Conservation (phyloP, 92 coral and sea anemone species). For the Isaurus tuberculatus region DNA sequence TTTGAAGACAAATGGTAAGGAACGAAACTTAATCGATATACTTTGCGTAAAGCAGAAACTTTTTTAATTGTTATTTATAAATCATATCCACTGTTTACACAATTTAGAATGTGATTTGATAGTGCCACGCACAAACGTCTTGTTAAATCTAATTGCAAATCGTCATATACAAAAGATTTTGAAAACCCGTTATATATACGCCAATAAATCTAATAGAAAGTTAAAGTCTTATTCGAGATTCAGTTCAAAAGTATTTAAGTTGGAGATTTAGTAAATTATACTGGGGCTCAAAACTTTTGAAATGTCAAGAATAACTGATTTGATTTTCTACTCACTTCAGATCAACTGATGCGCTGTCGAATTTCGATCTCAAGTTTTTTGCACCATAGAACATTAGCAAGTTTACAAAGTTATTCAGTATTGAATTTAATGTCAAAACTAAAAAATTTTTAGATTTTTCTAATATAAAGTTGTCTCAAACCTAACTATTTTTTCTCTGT, state of each 20-base stretch:
- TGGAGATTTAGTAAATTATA: too few relatives aligned
- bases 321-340: too few relatives aligned
- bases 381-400: neutral
- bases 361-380: too few relatives aligned
- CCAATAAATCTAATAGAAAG: too few relatives aligned
- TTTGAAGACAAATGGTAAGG: neutral
- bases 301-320: too few relatives aligned
- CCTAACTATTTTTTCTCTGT: neutral
- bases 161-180: too few relatives aligned
- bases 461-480: neutral
- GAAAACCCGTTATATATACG: too few relatives aligned
- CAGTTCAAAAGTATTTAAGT: too few relatives aligned
- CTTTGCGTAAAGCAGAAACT: neutral
- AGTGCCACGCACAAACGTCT: neutral
- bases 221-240: too few relatives aligned
- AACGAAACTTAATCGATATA: constrained; percentile 7
- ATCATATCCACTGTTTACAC: constrained; percentile 1
- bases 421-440: neutral
- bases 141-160: neutral
- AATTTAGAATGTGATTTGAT: neutral
- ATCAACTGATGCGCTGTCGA: too few relatives aligned
- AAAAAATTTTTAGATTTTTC: neutral
- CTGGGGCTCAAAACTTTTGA: too few relatives aligned
- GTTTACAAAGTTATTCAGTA: too few relatives aligned
- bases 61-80: constrained; percentile 18